Evolutionary conservation across 1,140 invertebrate species (phyloP), one percentile per base, ranked within the genome.

Genomic region (Mylabris phalerata): DNA sequence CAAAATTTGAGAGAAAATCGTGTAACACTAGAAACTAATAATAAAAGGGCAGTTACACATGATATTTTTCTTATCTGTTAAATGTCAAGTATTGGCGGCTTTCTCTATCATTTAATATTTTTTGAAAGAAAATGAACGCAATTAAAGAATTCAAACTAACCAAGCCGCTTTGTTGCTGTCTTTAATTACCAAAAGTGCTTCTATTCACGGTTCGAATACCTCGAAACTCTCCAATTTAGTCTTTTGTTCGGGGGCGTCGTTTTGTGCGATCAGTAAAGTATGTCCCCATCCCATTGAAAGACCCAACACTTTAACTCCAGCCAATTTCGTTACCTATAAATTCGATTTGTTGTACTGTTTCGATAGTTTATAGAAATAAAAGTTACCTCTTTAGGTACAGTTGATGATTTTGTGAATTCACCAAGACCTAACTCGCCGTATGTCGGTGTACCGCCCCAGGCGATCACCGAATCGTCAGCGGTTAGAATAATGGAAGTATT

Each of bases 401-500:
- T 90, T 10, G 89, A 89, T 0, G 91, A 93, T 70, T 92, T 93
- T 68, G 88, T 86, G 70, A 88, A 84, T 64, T 95, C 92, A 9
- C 93, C 93, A 63, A 92, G 86, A 61, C 92, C 91, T 77, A 95
- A 76, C 82, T 95, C 93, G 4, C 93, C 93, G 71, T 88, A 96
- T 3, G 91, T 94, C 0, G 93, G 93, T 58, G 90, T 89, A 41
- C 89, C 84, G 4, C 93, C 93, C 92, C 92, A 96, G 40, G 88
- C 88, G 59, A 96, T 92, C 9, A 94, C 82, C 10, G 86, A 89
- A 41, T 95, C 90, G 71, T 97, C 93, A 2, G 93, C 93, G 6
- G 90, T 85, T 40, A 95, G 84, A 32, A 95, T 84, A 50, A 95
- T 87, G 45, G 89, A 92, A 1, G 89, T 91, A 62, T 84, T 80